A percentile compares a stretch with the other conserved stretches of the same genome.
phyloP scores from a whole-genome alignment of 2,113 vertebrate species.

The Callipepla californica region DNA sequence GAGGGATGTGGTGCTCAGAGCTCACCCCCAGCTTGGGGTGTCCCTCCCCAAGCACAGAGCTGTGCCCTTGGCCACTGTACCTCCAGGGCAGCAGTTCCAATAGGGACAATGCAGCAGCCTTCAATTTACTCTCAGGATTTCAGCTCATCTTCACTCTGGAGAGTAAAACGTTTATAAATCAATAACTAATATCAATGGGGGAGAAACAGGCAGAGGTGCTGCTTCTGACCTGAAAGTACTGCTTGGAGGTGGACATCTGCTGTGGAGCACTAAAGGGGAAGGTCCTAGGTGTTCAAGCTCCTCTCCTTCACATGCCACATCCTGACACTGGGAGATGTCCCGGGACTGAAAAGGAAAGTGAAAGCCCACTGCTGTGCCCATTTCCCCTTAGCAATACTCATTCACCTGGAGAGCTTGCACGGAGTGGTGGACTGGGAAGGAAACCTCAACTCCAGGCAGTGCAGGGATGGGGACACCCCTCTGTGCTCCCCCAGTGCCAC shows the following conservation, averaged over 20 bases:
- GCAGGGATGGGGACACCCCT: not conserved
- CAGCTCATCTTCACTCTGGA: not conserved
- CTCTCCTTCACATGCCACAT: not conserved
- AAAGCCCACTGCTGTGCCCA: not conserved
- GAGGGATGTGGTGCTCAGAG: not conserved
- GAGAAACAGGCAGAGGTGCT: not conserved
- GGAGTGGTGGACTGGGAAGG: not conserved
- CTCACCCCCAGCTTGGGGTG: not conserved
- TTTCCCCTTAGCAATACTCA: not conserved
- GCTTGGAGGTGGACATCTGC: slow-evolving; percentile 52
- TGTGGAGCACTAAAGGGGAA: not conserved
- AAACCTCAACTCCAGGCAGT: not conserved
- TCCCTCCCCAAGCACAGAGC: not conserved
- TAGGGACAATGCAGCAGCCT: rapidly evolving
- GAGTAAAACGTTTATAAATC: not conserved
- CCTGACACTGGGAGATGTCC: not conserved
- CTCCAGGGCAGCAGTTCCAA: not conserved
- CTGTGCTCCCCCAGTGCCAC: not conserved
- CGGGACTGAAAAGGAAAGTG: not conserved
- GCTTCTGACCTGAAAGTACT: slow-evolving; percentile 31
- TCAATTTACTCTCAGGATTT: not conserved
- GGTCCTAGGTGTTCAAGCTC: not conserved
- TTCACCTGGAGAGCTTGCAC: not conserved
- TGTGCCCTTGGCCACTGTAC: rapidly evolving
- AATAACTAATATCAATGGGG: slow-evolving; percentile 8